Base-by-base conservation (phyloP, 2,888 invertebrate species). In the Allacma fusca region DNA sequence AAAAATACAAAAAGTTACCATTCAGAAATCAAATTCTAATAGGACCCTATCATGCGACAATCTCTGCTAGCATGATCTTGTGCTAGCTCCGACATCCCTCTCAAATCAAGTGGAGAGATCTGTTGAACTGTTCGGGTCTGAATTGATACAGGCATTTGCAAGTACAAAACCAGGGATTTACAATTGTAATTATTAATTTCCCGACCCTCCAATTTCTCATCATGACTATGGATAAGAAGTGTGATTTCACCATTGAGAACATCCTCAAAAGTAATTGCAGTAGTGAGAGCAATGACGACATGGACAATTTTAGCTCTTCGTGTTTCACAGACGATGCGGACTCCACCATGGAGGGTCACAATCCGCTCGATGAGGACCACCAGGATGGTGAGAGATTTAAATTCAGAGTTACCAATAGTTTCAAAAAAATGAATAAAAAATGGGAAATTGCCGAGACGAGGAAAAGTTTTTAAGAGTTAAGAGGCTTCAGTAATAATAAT, bases 171-270 rank as follows among this genome's bases (percentile, higher is more conserved):
- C n/a, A n/a, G n/a, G n/a, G n/a, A n/a, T n/a, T n/a, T n/a, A n/a
- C n/a, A n/a, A n/a, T n/a, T n/a, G n/a, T n/a, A n/a, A n/a, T n/a
- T n/a, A n/a, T n/a, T n/a, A n/a, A n/a, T n/a, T n/a, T n/a, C n/a
- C n/a, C n/a, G n/a, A n/a, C n/a, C n/a, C n/a, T n/a, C n/a, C n/a
- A n/a, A n/a, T n/a, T n/a, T 40, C 13, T 40, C 16, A 29, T 34
- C 19, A 19, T 19, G 68, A 26, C 29, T 29, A 80, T 81, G 81
- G 83, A 83, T 59, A 79, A 76, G 71, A 82, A 82, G 79, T 78
- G 80, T 62, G 80, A 77, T 75, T 83, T 83, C 65, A 80, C 82
- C 4, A 83, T 83, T 43, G 83, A 83, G 64, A 83, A 79, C 64
- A 81, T 83, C 50, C 79, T 83, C 64, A 81, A 80, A 23, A 77